Base-by-base conservation (phyloP, 2,888 invertebrate species). In the Spodoptera picta region DNA sequence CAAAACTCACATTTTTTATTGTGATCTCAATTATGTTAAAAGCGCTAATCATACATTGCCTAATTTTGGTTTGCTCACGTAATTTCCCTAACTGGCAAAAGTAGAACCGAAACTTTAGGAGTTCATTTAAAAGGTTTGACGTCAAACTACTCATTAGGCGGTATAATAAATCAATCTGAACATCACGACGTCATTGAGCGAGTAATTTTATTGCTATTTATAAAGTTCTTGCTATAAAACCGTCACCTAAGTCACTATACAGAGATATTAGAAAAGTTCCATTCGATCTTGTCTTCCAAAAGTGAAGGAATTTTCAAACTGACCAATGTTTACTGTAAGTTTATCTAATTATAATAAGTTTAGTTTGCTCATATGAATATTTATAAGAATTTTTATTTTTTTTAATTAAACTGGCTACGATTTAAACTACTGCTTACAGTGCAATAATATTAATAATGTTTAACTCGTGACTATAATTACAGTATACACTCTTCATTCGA, bases 161-260 rank as follows among this genome's bases (percentile, higher is more conserved):
- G n/a, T 44, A 19, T 47, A 65, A 71, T 76, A 76, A 77, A 76
- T 77, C 78, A 74, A 58, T 67, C 36, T 19, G 49, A 66, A 60
- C 53, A 64, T 31, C 27, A 44, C 4, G 51, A 58, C 57, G 74
- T 66, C 66, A 74, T 60, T 62, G 63, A 50, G 62, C 60, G 63
- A 56, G 60, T 74, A 68, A 74, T 74, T 76, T 74, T 77, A 75
- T 71, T 62, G 62, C 63, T 76, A 58, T 74, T 77, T 77, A 74
- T 60, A 52, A 58, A 60, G 56, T 49, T 61, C 57, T 54, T 63
- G 72, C 61, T 61, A 75, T 75, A 72, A 78, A 77, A 69, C 63
- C 63, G 63, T 65, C 75, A 69, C 65, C 24, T 59, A 7, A 0
- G n/a, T 46, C 46, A 68, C 42, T 12, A 19, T 48, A 31, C 14